These are phyloP conservation scores for Halichoerus grypus DNA, from an alignment of 2,113 vertebrate genomes.

Conservation along the genomic window DNA sequence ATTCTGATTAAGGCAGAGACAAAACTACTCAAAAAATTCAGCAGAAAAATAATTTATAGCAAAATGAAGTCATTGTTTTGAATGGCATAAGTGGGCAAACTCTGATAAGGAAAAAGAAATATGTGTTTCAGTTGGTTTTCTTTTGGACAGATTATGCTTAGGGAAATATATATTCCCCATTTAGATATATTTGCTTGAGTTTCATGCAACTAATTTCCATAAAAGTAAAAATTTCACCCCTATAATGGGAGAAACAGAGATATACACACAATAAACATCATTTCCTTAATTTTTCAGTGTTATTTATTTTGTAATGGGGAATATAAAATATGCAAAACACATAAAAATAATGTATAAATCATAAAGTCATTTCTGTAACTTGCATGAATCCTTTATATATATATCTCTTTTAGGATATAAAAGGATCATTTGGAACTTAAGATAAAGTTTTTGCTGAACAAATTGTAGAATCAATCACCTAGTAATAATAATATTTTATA, in stretches of 20 bases:
- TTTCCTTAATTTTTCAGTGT: slow-evolving; percentile 67
- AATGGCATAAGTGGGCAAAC: not conserved
- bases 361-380: slow-evolving; percentile 55
- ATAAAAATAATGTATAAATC: slow-evolving; percentile 70
- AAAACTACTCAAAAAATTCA: slow-evolving; percentile 42
- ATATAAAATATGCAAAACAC: slow-evolving; percentile 57
- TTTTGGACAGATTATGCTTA: slow-evolving; percentile 57
- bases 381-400: not conserved
- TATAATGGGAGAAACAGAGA: slow-evolving; percentile 40
- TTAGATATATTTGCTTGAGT: slow-evolving; percentile 62
- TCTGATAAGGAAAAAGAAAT: slow-evolving; percentile 58
- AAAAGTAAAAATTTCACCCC: slow-evolving; percentile 77
- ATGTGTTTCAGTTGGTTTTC: slow-evolving; percentile 18
- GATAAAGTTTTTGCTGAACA: slow-evolving; percentile 42
- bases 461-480: slow-evolving; percentile 49
- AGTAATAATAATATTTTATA: slow-evolving; percentile 35
- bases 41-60: slow-evolving; percentile 45
- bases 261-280: slow-evolving; percentile 62
- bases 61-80: slow-evolving; percentile 48
- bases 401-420: slow-evolving; percentile 52
- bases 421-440: slow-evolving; percentile 66
- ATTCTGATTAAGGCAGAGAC: not conserved
- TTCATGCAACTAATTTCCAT: slow-evolving; percentile 70
- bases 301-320: slow-evolving; percentile 71
- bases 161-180: slow-evolving; percentile 56